A percentile compares a stretch with the other conserved stretches of the same genome.
Evolutionary conservation across 2,797 vertebrate species (phyloP).

Genomic region (Alauda arvensis): DNA sequence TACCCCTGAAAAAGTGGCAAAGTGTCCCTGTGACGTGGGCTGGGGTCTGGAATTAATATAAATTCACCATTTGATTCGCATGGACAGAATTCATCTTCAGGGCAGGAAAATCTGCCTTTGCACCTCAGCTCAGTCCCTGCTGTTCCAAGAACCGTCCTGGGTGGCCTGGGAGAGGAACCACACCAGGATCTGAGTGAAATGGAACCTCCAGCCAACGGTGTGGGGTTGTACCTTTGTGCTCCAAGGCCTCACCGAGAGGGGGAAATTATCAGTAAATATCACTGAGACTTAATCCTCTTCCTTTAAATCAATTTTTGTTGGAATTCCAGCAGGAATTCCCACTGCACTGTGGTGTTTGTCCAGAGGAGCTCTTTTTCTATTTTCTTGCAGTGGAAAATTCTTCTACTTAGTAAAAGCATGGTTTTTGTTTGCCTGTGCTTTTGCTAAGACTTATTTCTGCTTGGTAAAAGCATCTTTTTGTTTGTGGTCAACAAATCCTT

Average conservation of each 20-base stretch:
- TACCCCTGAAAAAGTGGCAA: neutral
- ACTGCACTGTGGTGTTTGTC: neutral
- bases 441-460: too few relatives aligned
- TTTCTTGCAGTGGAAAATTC: too few relatives aligned
- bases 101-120: neutral
- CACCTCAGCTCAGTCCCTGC: neutral
- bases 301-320: neutral
- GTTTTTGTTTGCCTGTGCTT: too few relatives aligned
- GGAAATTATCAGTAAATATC: neutral
- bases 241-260: neutral
- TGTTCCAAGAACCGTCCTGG: neutral
- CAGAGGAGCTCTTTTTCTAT: neutral
- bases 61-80: neutral
- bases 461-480: too few relatives aligned
- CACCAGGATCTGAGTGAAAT: neutral
- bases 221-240: neutral
- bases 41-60: neutral
- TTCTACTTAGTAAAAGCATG: too few relatives aligned
- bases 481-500: too few relatives aligned
- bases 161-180: neutral
- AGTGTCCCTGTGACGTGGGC: neutral
- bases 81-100: neutral
- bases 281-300: neutral
- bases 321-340: neutral
- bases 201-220: accelerated